Percentiles rank a stretch among this genome's conserved stretches.
These are phyloP conservation scores for Elephantulus edwardii DNA, from an alignment of 2,113 vertebrate genomes.

Conservation along the genomic window DNA sequence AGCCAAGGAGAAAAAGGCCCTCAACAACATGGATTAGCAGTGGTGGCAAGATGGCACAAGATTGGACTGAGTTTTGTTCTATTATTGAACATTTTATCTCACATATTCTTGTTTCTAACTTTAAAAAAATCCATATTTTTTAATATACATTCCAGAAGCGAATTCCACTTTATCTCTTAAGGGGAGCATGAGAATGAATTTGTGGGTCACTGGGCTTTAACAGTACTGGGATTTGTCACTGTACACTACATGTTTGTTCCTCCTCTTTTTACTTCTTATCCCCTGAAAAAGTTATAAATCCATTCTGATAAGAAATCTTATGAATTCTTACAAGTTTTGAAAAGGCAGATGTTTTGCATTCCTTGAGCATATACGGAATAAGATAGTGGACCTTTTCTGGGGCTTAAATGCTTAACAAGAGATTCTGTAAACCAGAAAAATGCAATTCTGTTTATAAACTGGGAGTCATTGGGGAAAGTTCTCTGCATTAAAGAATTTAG, in stretches of 20 bases:
- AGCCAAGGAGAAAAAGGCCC: no score
- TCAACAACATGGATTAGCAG: no score
- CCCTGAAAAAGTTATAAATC: slow-evolving; percentile 40
- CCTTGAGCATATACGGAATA: slow-evolving; percentile 1
- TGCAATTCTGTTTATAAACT: slow-evolving; percentile 26
- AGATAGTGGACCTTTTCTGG: background rate
- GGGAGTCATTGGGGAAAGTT: slow-evolving; percentile 13
- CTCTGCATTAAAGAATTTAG: slow-evolving; percentile 7
- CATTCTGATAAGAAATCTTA: slow-evolving; percentile 5
- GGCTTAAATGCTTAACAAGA: slow-evolving; percentile 1
- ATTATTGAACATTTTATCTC: background rate
- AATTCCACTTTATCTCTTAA: slow-evolving; percentile 32
- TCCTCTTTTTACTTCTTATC: slow-evolving; percentile 31
- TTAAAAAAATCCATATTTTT: background rate
- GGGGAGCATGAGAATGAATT: background rate
- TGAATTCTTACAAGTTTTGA: slow-evolving; percentile 6
- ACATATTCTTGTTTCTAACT: slow-evolving; percentile 17
- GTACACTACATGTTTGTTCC: background rate
- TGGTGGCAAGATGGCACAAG: no score
- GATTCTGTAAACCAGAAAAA: slow-evolving; percentile 23
- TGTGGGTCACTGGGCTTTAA: background rate
- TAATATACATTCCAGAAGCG: slow-evolving; percentile 4
- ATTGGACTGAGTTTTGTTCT: no score
- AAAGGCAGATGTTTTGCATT: slow-evolving; percentile 44
- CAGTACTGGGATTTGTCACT: slow-evolving; percentile 39